phyloP scores from a whole-genome alignment of 2,888 invertebrate species.

The Eupelmus urozonus region DNA sequence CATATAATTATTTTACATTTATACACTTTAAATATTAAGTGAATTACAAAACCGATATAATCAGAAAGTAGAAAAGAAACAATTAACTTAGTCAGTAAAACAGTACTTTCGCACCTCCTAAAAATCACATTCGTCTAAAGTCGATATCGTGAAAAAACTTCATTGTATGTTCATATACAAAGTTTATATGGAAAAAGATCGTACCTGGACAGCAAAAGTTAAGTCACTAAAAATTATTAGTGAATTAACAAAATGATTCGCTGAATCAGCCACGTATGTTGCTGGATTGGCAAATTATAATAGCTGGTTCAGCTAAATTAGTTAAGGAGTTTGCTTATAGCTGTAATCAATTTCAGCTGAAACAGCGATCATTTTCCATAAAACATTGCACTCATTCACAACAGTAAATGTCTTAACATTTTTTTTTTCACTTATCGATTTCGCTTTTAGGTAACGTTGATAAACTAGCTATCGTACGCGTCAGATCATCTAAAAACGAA shows the following conservation, averaged over 20 bases:
- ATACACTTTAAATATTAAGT: background rate
- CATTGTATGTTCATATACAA: background rate
- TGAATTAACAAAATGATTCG: background rate
- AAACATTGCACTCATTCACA: too few relatives aligned
- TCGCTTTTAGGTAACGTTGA: constrained; percentile 36
- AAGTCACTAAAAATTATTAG: too few relatives aligned
- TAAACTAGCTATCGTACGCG: constrained; percentile 65
- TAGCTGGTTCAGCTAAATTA: too few relatives aligned
- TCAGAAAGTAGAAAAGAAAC: background rate
- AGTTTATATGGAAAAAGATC: too few relatives aligned
- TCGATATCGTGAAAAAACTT: background rate
- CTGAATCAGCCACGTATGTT: too few relatives aligned
- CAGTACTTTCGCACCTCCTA: constrained; percentile 1
- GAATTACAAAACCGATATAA: background rate
- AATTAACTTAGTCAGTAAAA: constrained; percentile 25
- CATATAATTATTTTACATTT: background rate
- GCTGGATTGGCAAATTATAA: too few relatives aligned
- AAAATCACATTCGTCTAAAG: constrained; percentile 46
- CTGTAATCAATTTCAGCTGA: too few relatives aligned
- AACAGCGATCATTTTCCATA: too few relatives aligned
- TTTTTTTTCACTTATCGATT: background rate
- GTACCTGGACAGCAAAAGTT: too few relatives aligned
- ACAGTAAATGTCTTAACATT: too few relatives aligned
- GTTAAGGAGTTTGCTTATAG: too few relatives aligned
- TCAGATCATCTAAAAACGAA: constrained; percentile 73